Conservation (phyloP, 2,888 invertebrate species). For the Drosophila eohydei region DNA sequence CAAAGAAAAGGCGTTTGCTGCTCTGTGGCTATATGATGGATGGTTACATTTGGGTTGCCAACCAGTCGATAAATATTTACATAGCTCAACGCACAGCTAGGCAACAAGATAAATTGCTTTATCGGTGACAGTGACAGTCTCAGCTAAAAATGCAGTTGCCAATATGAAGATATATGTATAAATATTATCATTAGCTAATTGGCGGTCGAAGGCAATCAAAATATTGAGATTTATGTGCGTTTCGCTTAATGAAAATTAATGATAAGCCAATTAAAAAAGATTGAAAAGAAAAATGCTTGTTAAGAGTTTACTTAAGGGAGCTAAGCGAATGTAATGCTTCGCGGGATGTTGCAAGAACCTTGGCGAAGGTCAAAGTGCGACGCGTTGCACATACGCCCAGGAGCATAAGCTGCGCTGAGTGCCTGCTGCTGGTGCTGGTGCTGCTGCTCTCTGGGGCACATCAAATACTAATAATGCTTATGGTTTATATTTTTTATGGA, state of each 20-base stretch:
- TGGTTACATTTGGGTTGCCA: conserved; percentile 48
- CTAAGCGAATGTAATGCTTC: conserved; percentile 3
- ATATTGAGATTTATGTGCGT: conserved; percentile 51
- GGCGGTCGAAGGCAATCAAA: conserved; percentile 18
- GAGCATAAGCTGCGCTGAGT: conserved; percentile 43
- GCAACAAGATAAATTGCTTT: conserved; percentile 38
- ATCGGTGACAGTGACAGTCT: conserved; percentile 1
- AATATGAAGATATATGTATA: conserved; percentile 23
- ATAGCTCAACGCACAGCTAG: conserved; percentile 45
- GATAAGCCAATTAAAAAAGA: conserved; percentile 31
- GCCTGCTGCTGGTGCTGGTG: conserved; percentile 41
- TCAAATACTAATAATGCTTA: conserved; percentile 73
- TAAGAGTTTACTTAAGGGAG: conserved; percentile 2
- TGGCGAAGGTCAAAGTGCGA: conserved; percentile 62
- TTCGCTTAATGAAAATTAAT: conserved; percentile 52
- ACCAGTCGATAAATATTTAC: conserved; percentile 64
- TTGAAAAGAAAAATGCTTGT: neutral
- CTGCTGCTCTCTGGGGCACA: conserved; percentile 50
- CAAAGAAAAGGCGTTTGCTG: conserved; percentile 41
- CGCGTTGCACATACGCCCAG: conserved; percentile 44
- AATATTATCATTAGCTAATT: conserved; percentile 41
- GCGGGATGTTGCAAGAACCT: conserved; percentile 60
- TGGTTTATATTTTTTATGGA: conserved; percentile 76
- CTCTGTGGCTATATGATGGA: conserved; percentile 62
- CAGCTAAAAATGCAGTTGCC: conserved; percentile 12